A percentile compares a stretch with the other conserved stretches of the same genome.
phyloP scores from a whole-genome alignment of 2,888 invertebrate species.

The Ypsolopha sequella region DNA sequence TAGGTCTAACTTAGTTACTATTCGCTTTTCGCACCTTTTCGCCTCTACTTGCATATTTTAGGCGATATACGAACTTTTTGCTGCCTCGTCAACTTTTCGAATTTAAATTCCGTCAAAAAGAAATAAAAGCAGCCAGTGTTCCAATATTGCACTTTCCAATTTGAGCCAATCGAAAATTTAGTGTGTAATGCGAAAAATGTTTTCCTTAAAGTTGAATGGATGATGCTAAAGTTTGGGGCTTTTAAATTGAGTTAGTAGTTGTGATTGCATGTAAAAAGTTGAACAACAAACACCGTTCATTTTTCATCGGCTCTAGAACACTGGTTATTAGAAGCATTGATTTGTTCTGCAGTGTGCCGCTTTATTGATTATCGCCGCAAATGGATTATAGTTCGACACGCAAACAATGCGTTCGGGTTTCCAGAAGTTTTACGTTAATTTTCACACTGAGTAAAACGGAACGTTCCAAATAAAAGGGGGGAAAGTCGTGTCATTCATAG shows the following conservation, averaged over 20 bases:
- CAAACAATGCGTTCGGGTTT: slow-evolving; percentile 18
- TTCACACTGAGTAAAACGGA: not conserved
- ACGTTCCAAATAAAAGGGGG: not conserved
- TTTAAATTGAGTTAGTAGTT: slow-evolving; percentile 1
- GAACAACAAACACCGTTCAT: slow-evolving; percentile 13
- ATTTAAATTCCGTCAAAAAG: not conserved
- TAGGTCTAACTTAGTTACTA: slow-evolving; percentile 8
- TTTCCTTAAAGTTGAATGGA: too few relatives aligned
- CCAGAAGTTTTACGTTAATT: not conserved
- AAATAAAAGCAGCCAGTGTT: not conserved
- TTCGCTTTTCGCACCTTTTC: slow-evolving; percentile 5
- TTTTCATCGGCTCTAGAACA: slow-evolving; percentile 29
- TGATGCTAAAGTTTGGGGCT: not conserved
- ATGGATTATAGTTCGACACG: slow-evolving; percentile 52
- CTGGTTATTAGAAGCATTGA: slow-evolving; percentile 53
- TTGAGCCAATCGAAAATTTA: too few relatives aligned
- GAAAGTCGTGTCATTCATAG: slow-evolving; percentile 46
- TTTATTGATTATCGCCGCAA: slow-evolving; percentile 55
- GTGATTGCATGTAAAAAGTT: slow-evolving; percentile 20
- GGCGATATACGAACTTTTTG: not conserved
- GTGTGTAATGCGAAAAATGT: too few relatives aligned
- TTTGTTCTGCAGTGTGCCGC: slow-evolving; percentile 40
- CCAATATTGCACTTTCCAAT: not conserved
- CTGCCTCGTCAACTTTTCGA: not conserved
- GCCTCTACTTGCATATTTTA: slow-evolving; percentile 2